These are phyloP conservation scores for Protodeltote pygarga DNA, from an alignment of 2,888 invertebrate species.

Conservation along the genomic window DNA sequence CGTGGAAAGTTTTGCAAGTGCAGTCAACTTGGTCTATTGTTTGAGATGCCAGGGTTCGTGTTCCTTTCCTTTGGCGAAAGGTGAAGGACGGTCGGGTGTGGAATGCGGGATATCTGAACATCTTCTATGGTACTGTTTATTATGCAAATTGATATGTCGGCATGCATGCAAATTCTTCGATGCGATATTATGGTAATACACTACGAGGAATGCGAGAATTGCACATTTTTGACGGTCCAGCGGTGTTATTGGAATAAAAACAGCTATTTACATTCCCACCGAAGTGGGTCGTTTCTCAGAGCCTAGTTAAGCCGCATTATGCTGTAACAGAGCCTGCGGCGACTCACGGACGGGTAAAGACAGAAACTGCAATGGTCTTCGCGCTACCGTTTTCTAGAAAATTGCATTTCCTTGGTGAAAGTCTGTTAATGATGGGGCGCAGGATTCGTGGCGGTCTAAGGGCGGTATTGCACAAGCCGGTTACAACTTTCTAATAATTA, in stretches of 20 bases:
- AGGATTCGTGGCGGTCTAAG: conserved; percentile 72
- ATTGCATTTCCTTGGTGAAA: conserved; percentile 85
- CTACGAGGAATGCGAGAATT: conserved; percentile 39
- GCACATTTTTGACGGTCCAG: conserved; percentile 45
- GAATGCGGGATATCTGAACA: conserved; percentile 67
- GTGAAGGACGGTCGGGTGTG: conserved; percentile 73
- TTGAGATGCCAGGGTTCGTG: conserved; percentile 67
- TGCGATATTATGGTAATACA: conserved; percentile 44
- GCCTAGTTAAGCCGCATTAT: conserved; percentile 71
- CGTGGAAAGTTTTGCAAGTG: conserved; percentile 78
- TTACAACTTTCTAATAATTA: conserved; percentile 64
- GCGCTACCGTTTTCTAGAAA: conserved; percentile 86
- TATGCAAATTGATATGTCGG: conserved; percentile 64
- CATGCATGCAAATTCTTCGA: conserved; percentile 48
- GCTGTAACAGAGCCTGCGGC: conserved; percentile 76
- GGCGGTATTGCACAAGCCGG: conserved; percentile 72
- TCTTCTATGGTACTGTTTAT: conserved; percentile 56
- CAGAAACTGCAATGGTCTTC: conserved; percentile 77
- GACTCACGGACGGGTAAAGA: conserved; percentile 77
- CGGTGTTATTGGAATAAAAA: conserved; percentile 54
- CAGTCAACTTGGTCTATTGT: conserved; percentile 68
- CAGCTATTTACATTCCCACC: conserved; percentile 58
- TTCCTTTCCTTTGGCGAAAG: conserved; percentile 75
- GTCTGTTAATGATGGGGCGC: conserved; percentile 78
- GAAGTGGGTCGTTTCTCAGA: conserved; percentile 71